Conservation (phyloP, 1,140 invertebrate genomes). For the Homalodisca vitripennis region DNA sequence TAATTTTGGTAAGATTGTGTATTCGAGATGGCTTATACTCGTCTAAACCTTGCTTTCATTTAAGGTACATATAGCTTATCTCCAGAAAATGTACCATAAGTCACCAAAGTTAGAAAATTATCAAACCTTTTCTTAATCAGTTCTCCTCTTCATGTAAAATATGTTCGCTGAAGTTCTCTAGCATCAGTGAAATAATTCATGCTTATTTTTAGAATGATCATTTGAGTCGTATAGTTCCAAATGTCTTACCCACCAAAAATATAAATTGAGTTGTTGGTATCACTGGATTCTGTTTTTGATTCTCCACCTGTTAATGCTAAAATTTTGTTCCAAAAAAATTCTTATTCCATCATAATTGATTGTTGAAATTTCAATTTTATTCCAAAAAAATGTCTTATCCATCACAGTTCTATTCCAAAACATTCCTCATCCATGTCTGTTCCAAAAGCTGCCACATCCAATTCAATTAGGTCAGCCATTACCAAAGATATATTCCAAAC, state of each 20-base stretch:
- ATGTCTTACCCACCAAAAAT: conserved; percentile 4
- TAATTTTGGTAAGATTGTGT: no score
- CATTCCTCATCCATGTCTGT: background rate
- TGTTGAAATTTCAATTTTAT: background rate
- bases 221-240: conserved; percentile 4
- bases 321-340: background rate
- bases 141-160: no score
- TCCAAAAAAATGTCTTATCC: background rate
- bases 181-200: no score
- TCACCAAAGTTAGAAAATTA: no score
- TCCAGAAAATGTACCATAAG: no score
- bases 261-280: background rate
- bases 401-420: conserved; percentile 1
- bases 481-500: background rate
- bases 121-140: no score
- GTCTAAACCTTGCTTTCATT: no score
- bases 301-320: conserved; percentile 4
- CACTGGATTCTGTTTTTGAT: conserved; percentile 4
- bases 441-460: background rate
- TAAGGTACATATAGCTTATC: no score
- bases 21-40: no score
- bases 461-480: conserved; percentile 1
- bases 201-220: no score
- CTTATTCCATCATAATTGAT: background rate
- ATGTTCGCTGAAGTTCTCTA: no score